phyloP scores from a whole-genome alignment of 1,140 invertebrate genomes.

The Pseudoatta argentina region DNA sequence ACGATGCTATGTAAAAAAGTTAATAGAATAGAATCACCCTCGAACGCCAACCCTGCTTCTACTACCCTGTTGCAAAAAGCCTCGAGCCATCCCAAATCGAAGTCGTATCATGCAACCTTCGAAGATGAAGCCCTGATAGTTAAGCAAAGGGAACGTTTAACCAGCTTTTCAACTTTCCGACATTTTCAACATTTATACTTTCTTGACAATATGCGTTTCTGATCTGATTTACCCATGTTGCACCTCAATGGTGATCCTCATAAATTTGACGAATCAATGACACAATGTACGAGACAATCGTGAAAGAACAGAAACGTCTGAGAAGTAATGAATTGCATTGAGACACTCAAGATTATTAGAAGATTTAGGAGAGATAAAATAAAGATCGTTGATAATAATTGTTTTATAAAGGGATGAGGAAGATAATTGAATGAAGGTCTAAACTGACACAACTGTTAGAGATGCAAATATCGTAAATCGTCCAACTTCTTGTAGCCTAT shows the following conservation, averaged over 20 bases:
- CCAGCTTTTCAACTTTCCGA: slow-evolving; percentile 47
- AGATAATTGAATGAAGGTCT: background rate
- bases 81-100: slow-evolving; percentile 76
- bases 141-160: slow-evolving; percentile 44
- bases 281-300: background rate
- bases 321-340: background rate
- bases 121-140: slow-evolving; percentile 50
- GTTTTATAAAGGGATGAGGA: background rate
- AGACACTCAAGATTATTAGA: background rate
- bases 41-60: slow-evolving; percentile 23
- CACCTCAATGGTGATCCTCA: slow-evolving; percentile 64
- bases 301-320: background rate
- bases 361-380: background rate
- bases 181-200: slow-evolving; percentile 59
- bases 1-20: background rate
- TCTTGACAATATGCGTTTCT: slow-evolving; percentile 66
- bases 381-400: background rate
- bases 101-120: slow-evolving; percentile 28
- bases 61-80: slow-evolving; percentile 76
- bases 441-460: background rate
- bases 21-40: slow-evolving; percentile 44
- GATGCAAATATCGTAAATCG: slow-evolving; percentile 42
- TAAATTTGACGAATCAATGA: slow-evolving; percentile 41
- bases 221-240: slow-evolving; percentile 72
- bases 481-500: slow-evolving; percentile 53